Evolutionary conservation across 53 echinoderm and acorn worm genomes (phyloP).

Genomic region (Luidia sarsii): DNA sequence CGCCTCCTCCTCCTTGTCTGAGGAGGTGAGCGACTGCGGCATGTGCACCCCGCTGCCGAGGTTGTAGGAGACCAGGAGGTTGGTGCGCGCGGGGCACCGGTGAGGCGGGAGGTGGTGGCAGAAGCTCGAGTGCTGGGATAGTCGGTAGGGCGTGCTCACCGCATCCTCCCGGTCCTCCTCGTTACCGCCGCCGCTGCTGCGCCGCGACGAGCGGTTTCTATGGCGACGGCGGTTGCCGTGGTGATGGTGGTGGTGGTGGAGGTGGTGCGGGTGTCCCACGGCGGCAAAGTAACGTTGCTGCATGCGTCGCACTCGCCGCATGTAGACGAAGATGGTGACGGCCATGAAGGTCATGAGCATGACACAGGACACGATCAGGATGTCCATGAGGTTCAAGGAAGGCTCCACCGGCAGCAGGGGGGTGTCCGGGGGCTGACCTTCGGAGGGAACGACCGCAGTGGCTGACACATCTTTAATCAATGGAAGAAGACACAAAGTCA

Average conservation of each 20-base stretch:
- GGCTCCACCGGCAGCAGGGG: slow-evolving; percentile 46
- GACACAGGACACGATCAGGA: slow-evolving; percentile 68
- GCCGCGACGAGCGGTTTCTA: slow-evolving; percentile 6
- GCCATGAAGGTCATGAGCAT: slow-evolving; percentile 73
- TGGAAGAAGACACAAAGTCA: too few relatives aligned
- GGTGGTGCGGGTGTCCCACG: slow-evolving; percentile 30
- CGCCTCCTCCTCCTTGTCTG: slow-evolving; percentile 50
- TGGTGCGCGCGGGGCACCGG: slow-evolving; percentile 69
- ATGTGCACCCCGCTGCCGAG: slow-evolving; percentile 40
- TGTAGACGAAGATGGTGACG: slow-evolving; percentile 71
- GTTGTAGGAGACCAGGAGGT: slow-evolving; percentile 66
- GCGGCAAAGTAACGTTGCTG: slow-evolving; percentile 72
- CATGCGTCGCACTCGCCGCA: slow-evolving; percentile 68
- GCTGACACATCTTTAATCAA: background rate
- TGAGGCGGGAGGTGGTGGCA: slow-evolving; percentile 79
- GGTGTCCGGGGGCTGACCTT: slow-evolving; percentile 22
- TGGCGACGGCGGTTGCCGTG: background rate
- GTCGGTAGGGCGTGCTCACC: slow-evolving; percentile 68
- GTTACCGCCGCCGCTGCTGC: background rate
- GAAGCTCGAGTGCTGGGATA: slow-evolving; percentile 71
- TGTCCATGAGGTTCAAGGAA: slow-evolving; percentile 50
- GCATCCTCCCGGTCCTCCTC: slow-evolving; percentile 13
- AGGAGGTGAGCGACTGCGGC: background rate
- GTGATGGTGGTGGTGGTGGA: slow-evolving; percentile 58
- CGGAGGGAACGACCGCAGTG: slow-evolving; percentile 15